phyloP scores from a whole-genome alignment of 2,113 vertebrate genomes.

The Podilymbus podiceps region DNA sequence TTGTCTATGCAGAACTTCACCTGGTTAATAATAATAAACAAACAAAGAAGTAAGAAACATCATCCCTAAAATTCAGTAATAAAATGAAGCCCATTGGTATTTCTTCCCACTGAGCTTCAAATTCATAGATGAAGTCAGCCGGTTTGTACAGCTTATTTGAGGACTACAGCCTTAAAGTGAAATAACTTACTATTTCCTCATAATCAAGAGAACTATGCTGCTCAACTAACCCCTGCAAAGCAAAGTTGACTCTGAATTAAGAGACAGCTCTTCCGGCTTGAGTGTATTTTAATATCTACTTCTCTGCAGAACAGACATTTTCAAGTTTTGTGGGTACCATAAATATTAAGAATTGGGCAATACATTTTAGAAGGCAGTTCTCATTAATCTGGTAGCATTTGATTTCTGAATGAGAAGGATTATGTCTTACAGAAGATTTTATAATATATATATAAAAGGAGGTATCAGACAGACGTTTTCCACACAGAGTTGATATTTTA shows the following conservation, averaged over 20 bases:
- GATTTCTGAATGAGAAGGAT: neutral
- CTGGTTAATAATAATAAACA: neutral
- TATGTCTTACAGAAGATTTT: neutral
- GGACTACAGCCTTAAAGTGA: neutral
- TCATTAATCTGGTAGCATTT: conserved; percentile 55
- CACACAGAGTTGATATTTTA: neutral
- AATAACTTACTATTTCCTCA: neutral
- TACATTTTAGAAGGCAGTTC: conserved; percentile 39
- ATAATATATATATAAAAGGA: neutral
- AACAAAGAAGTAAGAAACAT: neutral
- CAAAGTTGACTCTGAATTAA: conserved; percentile 10
- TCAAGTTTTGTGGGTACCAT: conserved; percentile 45
- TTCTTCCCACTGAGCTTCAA: neutral
- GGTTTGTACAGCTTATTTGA: neutral
- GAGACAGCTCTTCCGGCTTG: conserved; percentile 11
- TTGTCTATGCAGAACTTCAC: neutral
- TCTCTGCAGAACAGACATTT: conserved; percentile 59
- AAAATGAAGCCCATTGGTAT: neutral
- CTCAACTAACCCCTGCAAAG: conserved; percentile 17
- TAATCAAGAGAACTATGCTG: neutral
- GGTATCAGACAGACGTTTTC: neutral
- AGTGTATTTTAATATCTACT: conserved; percentile 34
- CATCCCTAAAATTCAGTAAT: neutral
- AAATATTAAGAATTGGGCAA: conserved; percentile 57
- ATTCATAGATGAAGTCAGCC: neutral